phyloP scores from a whole-genome alignment of 2,888 invertebrate genomes.

The Halictus quadricinctus region DNA sequence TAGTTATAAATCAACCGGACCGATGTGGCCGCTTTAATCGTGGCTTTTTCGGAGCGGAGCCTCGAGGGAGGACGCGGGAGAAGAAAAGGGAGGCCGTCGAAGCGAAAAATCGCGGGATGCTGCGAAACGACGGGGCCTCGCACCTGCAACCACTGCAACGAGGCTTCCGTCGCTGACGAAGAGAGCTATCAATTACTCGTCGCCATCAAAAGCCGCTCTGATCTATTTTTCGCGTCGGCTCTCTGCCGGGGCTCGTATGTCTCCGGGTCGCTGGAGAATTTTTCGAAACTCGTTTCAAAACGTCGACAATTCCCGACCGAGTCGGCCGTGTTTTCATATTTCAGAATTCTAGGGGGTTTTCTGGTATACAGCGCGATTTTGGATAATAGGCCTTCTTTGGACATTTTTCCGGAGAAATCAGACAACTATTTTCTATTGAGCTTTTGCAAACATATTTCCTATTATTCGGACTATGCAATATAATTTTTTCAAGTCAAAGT shows the following conservation, averaged over 20 bases:
- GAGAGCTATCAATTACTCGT: conserved; percentile 74
- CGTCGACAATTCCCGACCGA: not conserved
- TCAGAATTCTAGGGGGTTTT: not conserved
- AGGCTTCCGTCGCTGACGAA: conserved; percentile 59
- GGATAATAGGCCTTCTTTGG: too few species aligned
- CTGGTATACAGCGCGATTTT: not conserved
- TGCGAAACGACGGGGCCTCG: conserved; percentile 45
- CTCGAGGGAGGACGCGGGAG: conserved; percentile 18
- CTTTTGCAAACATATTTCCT: too few species aligned
- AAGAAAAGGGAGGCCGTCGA: conserved; percentile 41
- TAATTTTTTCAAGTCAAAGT: too few species aligned
- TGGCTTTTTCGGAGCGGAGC: conserved; percentile 30
- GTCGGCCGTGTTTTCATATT: not conserved
- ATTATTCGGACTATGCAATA: too few species aligned
- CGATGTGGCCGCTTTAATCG: conserved; percentile 52
- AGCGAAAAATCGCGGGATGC: conserved; percentile 57
- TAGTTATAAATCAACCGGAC: conserved; percentile 48
- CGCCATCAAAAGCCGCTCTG: conserved; percentile 68
- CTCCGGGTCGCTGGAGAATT: conserved; percentile 35
- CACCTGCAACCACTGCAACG: conserved; percentile 37
- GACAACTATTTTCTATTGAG: not conserved
- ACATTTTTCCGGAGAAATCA: not conserved
- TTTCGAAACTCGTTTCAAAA: conserved; percentile 10
- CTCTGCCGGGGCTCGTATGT: conserved; percentile 68
- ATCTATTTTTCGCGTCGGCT: conserved; percentile 74